Evolutionary conservation across 2,888 invertebrate genomes (phyloP).

Genomic region (Drosophila melanocephala): DNA sequence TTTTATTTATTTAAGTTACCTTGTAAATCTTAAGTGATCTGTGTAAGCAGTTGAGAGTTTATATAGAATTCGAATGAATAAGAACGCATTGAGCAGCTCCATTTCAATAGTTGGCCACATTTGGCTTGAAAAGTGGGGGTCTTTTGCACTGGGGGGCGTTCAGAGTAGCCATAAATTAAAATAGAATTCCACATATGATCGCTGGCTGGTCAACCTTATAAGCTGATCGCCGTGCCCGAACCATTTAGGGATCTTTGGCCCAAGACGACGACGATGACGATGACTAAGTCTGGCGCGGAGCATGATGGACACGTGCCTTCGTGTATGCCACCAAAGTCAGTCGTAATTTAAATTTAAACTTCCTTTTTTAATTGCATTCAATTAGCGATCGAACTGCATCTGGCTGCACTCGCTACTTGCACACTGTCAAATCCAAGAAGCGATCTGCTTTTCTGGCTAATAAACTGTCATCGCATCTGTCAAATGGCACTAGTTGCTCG

Average conservation of each 20-base stretch:
- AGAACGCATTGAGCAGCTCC: conserved; percentile 9
- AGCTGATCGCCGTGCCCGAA: conserved; percentile 52
- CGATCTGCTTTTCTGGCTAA: conserved; percentile 21
- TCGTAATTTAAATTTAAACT: conserved; percentile 71
- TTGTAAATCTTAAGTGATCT: not conserved
- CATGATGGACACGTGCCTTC: conserved; percentile 67
- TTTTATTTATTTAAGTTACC: not conserved
- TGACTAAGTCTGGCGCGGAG: conserved; percentile 49
- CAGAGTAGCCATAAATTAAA: conserved; percentile 66
- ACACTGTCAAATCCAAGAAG: conserved; percentile 50
- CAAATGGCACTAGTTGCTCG: conserved; percentile 28
- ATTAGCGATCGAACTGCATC: conserved; percentile 60
- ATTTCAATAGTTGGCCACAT: conserved; percentile 62
- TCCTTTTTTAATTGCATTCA: conserved; percentile 78
- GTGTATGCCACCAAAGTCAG: conserved; percentile 30
- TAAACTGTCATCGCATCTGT: conserved; percentile 47
- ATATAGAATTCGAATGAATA: not conserved
- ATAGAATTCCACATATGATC: conserved; percentile 71
- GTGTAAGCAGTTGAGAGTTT: not conserved
- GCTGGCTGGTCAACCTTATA: conserved; percentile 63
- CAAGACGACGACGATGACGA: not conserved
- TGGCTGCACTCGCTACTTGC: conserved; percentile 14
- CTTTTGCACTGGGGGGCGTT: conserved; percentile 25
- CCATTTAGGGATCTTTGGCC: conserved; percentile 60
- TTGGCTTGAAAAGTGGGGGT: conserved; percentile 41